Conservation (phyloP, 2,113 vertebrate species). For the Malurus cyaneus region DNA sequence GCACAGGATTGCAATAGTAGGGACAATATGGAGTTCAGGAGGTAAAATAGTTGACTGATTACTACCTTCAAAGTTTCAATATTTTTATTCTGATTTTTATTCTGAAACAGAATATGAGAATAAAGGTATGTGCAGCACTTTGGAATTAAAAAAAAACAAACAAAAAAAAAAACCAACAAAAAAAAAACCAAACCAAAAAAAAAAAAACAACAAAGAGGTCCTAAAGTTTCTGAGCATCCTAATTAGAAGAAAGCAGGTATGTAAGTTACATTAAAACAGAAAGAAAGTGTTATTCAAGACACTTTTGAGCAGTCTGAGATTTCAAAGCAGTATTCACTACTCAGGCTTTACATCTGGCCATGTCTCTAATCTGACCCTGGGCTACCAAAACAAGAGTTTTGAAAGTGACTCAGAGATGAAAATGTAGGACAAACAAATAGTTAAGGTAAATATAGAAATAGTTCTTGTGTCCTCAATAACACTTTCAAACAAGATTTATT, state of each 20-base stretch:
- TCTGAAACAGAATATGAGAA: background rate
- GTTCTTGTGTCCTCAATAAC: background rate
- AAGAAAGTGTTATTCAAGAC: background rate
- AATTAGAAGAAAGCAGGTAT: background rate
- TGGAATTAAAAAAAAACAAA: background rate
- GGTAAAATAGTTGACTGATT: background rate
- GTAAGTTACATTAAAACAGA: background rate
- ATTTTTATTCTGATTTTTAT: background rate
- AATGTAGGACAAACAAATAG: background rate
- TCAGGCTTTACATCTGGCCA: background rate
- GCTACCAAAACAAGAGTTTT: background rate
- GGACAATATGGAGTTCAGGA: background rate
- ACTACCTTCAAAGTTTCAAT: background rate
- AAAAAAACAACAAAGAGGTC: background rate
- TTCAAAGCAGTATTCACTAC: background rate
- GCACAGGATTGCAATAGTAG: background rate
- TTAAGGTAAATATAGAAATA: background rate
- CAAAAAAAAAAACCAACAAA: background rate
- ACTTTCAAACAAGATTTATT: background rate
- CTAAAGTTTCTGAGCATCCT: background rate
- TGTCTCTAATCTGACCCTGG: background rate
- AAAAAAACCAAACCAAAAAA: too few species aligned
- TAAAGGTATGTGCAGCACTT: background rate
- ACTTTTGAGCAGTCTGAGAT: background rate
- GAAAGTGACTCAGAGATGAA: background rate